phyloP scores from a whole-genome alignment of 2,113 vertebrate genomes.

The Butastur rufipennis region DNA sequence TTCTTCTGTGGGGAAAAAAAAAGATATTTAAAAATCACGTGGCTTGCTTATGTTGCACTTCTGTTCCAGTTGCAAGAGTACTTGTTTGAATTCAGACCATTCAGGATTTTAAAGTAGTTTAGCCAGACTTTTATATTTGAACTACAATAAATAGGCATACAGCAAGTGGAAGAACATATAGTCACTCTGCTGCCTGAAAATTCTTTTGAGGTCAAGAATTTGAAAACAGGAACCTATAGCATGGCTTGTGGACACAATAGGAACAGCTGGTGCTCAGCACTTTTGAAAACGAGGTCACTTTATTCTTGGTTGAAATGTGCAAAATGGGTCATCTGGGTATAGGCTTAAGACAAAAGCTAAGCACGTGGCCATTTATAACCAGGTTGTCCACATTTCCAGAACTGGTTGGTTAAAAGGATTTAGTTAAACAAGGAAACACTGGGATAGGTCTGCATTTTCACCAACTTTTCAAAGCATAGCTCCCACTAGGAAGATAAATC shows the following conservation, averaged over 20 bases:
- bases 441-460: background rate
- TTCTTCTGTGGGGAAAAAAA: background rate
- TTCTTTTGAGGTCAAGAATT: constrained; percentile 51
- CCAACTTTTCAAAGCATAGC: background rate
- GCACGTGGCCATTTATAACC: background rate
- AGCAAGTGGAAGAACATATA: background rate
- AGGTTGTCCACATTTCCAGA: constrained; percentile 18
- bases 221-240: constrained; percentile 32
- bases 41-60: background rate
- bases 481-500: background rate
- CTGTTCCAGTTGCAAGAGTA: background rate
- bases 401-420: background rate
- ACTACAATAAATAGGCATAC: constrained; percentile 16
- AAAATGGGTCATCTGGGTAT: constrained; percentile 63
- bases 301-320: constrained; percentile 62
- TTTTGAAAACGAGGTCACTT: constrained; percentile 64
- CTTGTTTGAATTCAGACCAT: background rate
- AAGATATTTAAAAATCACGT: background rate
- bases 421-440: background rate
- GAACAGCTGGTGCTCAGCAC: constrained; percentile 62
- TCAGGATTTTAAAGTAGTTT: constrained; percentile 9
- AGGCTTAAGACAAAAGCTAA: constrained; percentile 56
- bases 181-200: constrained; percentile 13
- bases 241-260: constrained; percentile 13
- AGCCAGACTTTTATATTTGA: constrained; percentile 8